phyloP scores from a whole-genome alignment of 2,888 invertebrate genomes.

The Caprella mutica region DNA sequence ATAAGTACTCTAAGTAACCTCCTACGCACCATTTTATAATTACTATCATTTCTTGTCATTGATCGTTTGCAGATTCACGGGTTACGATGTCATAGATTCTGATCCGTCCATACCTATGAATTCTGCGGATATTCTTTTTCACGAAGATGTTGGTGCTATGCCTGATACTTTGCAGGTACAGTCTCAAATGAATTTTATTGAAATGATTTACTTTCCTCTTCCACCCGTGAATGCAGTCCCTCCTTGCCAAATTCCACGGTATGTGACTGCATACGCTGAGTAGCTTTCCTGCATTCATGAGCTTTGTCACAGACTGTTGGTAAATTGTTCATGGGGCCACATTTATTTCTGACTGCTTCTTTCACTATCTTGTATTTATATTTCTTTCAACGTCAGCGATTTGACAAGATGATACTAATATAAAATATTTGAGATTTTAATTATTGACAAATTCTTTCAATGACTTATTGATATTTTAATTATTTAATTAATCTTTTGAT shows the following conservation, averaged over 20 bases:
- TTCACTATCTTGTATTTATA: too few relatives aligned
- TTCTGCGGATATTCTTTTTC: slow-evolving; percentile 4
- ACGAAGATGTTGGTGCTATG: background rate
- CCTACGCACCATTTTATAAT: too few relatives aligned
- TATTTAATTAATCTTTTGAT: too few relatives aligned
- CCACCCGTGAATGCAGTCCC: too few relatives aligned
- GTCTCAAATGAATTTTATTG: background rate
- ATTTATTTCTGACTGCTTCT: too few relatives aligned
- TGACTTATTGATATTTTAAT: background rate
- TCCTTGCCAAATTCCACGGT: background rate
- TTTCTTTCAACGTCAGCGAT: too few relatives aligned
- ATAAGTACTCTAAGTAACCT: too few relatives aligned
- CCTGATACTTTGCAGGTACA: background rate
- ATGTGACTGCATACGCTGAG: background rate
- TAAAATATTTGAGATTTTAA: background rate
- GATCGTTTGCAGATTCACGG: too few relatives aligned
- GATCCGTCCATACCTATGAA: too few relatives aligned
- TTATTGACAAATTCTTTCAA: background rate
- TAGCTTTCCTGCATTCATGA: background rate
- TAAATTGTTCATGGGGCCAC: too few relatives aligned
- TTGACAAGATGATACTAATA: background rate
- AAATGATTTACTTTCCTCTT: background rate
- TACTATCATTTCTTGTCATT: too few relatives aligned
- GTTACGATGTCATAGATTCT: too few relatives aligned
- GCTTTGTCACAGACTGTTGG: background rate